Conservation (phyloP, 2,113 vertebrate species). For the Sinocyclocheilus anophthalmus region DNA sequence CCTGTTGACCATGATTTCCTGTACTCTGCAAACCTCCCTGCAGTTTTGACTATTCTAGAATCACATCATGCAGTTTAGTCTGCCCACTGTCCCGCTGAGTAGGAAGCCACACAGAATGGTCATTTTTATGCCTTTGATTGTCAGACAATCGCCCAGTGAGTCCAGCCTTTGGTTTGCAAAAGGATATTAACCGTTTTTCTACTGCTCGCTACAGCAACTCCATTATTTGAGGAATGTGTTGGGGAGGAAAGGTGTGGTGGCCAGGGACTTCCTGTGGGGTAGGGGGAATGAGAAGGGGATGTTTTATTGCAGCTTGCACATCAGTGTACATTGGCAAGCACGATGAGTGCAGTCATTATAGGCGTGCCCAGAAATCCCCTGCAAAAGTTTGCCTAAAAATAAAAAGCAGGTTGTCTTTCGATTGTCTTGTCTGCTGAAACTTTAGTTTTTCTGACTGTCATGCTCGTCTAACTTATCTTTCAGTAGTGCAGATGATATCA, state of each 20-base stretch:
- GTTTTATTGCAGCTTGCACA: slow-evolving; percentile 10
- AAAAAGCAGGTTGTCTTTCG: slow-evolving; percentile 24
- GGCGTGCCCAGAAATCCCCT: slow-evolving; percentile 18
- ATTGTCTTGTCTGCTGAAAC: slow-evolving; percentile 13
- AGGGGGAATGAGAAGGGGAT: neutral
- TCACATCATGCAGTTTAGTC: slow-evolving; percentile 19
- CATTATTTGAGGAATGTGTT: slow-evolving; percentile 57
- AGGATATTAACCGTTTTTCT: slow-evolving; percentile 26
- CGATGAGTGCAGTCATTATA: neutral
- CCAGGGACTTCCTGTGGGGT: slow-evolving; percentile 66
- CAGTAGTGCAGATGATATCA: slow-evolving; percentile 36
- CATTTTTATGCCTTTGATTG: neutral
- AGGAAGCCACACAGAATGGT: neutral
- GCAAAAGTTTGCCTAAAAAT: neutral
- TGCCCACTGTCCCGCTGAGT: slow-evolving; percentile 3
- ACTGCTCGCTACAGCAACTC: slow-evolving; percentile 5
- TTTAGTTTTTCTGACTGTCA: slow-evolving; percentile 19
- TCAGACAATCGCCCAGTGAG: neutral
- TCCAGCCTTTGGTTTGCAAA: slow-evolving; percentile 8
- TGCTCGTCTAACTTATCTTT: slow-evolving; percentile 12
- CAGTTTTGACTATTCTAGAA: slow-evolving; percentile 19
- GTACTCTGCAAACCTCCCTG: neutral
- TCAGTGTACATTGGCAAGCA: slow-evolving; percentile 2
- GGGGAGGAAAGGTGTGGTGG: slow-evolving; percentile 76
- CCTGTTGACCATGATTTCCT: neutral